Base-by-base conservation (phyloP, 1,140 invertebrate genomes). In the Phenacoccus solenopsis region DNA sequence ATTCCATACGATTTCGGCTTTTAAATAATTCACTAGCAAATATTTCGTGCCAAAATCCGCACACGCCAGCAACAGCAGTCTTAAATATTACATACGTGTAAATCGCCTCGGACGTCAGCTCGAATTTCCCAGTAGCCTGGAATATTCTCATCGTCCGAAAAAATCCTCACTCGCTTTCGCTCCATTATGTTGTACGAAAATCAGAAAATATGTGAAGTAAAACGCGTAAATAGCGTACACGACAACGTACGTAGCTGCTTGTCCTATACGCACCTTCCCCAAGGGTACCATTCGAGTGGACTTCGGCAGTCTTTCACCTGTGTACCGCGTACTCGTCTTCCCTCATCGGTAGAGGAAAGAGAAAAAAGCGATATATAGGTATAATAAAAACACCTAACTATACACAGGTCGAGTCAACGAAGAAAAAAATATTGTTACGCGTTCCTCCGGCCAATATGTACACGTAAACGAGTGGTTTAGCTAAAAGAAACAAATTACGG, bases 131-230 rank as follows among this genome's bases (percentile, higher is more conserved):
- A n/a, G n/a, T n/a, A n/a, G n/a, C n/a, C n/a, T n/a, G n/a, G n/a
- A n/a, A n/a, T n/a, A n/a, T n/a, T n/a, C n/a, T n/a, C n/a, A n/a
- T n/a, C n/a, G n/a, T n/a, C n/a, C n/a, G n/a, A n/a, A n/a, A n/a
- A n/a, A n/a, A n/a, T n/a, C n/a, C n/a, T n/a, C n/a, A n/a, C n/a
- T n/a, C n/a, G n/a, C n/a, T n/a, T n/a, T n/a, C n/a, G n/a, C n/a
- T n/a, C n/a, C n/a, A n/a, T n/a, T n/a, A n/a, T n/a, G n/a, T n/a
- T n/a, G n/a, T n/a, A n/a, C 38, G 38, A n/a, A 49, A 49, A 49
- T 49, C 38, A 49, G 38, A 49, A 49, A 49, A 49, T 49, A 49
- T 49, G 38, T 49, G 38, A 49, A 49, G 38, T 49, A 49, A 49
- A 49, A 16, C 38, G 38, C 13, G 20, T 49, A 49, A 49, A 49